These are phyloP conservation scores for Notoglanidium macrostoma DNA, from an alignment of 2,797 vertebrate species.

Conservation along the genomic window DNA sequence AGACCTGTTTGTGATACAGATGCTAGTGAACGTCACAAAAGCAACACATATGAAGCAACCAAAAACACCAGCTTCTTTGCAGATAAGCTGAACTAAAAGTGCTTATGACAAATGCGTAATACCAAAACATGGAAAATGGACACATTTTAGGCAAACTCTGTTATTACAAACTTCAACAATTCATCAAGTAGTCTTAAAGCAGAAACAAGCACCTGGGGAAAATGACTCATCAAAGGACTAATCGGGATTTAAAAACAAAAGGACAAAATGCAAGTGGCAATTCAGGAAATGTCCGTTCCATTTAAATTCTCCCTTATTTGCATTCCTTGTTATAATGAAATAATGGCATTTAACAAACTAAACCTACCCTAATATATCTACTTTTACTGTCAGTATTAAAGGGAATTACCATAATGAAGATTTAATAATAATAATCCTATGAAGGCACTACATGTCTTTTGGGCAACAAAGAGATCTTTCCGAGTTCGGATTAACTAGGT, in stretches of 20 bases:
- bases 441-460: conserved; percentile 75
- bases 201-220: neutral
- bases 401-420: conserved; percentile 52
- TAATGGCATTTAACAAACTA: conserved; percentile 4
- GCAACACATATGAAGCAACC: conserved; percentile 43
- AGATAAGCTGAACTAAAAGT: conserved; percentile 53
- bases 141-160: neutral
- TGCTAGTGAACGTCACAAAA: conserved; percentile 48
- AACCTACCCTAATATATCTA: neutral
- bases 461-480: neutral
- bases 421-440: conserved; percentile 64
- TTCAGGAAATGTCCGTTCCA: neutral
- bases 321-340: neutral
- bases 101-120: conserved; percentile 38
- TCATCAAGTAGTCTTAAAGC: neutral
- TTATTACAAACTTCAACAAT: neutral
- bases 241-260: neutral
- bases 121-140: neutral
- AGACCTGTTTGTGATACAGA: conserved; percentile 32
- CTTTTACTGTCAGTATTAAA: conserved; percentile 45
- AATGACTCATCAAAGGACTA: neutral
- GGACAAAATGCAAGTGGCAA: neutral
- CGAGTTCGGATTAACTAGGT: neutral
- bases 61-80: conserved; percentile 32
- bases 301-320: neutral